Base-by-base conservation (phyloP, 2,888 invertebrate species). In the Plebejus argus region DNA sequence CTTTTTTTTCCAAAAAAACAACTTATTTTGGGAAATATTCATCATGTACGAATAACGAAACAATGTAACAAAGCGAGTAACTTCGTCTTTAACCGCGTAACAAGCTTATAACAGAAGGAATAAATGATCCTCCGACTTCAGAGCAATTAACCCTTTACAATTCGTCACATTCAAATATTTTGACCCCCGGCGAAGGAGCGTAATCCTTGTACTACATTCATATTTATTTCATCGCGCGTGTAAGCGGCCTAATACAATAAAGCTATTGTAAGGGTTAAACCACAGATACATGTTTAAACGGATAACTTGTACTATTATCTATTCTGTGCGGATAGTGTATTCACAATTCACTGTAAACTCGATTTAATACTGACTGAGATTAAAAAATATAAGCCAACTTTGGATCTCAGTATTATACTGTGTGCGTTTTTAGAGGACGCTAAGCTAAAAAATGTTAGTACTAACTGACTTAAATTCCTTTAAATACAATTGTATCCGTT, bases 221-320 rank as follows among this genome's bases (percentile, higher is more conserved):
- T 93, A 94, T 93, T 93, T 94, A 94, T 92, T 90, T 91, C 92
- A 91, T 93, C 90, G 91, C 89, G 90, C 93, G 91, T 93, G 92
- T 93, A 93, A 93, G 89, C 91, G 90, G 87, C 86, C 84, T 91
- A 93, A 92, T 92, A 91, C 91, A 92, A 93, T 93, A 90, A 91
- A 90, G 90, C 90, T 86, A 91, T 92, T 91, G 91, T 91, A 88
- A 86, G 87, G 84, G 86, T 90, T 91, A 91, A 91, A 91, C 89
- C 53, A 33, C 15, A 15, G 66, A 66, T 33, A 66, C 23, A 33
- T 28, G 6, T 66, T 12, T 10, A 12, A 33, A 66, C 0, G 28
- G 66, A n/a, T n/a, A n/a, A n/a, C n/a, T n/a, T n/a, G n/a, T n/a
- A n/a, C n/a, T n/a, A n/a, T n/a, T n/a, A n/a, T n/a, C n/a, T n/a